Conservation (phyloP, 2,797 vertebrate genomes). For the Danio choprae region DNA sequence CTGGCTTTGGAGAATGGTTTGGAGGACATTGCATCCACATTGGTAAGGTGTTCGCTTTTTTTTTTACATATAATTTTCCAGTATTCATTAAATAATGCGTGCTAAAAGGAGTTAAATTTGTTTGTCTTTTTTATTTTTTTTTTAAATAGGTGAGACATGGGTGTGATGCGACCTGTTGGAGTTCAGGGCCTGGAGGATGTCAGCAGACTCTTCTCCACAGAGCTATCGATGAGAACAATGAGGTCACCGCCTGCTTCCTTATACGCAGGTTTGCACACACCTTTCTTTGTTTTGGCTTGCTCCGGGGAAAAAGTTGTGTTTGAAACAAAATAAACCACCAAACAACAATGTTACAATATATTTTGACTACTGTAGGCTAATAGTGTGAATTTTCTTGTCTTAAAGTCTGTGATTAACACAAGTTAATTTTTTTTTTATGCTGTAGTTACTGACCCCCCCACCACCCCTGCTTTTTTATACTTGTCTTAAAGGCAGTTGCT, state of each 20-base stretch:
- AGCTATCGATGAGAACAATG: slow-evolving; percentile 95
- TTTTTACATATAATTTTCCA: too few relatives aligned
- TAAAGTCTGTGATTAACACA: background rate
- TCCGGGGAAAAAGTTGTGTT: background rate
- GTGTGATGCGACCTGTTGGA: slow-evolving; percentile 95
- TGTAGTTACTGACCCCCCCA: too few relatives aligned
- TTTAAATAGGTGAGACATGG: slow-evolving; percentile 91
- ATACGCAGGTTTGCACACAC: slow-evolving; percentile 88
- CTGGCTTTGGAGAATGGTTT: slow-evolving; percentile 88
- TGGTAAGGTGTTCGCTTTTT: slow-evolving; percentile 87
- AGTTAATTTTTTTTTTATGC: background rate
- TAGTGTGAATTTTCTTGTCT: too few relatives aligned
- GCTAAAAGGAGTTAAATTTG: background rate
- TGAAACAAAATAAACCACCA: background rate
- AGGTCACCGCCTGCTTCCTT: slow-evolving; percentile 92
- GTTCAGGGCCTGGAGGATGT: slow-evolving; percentile 89
- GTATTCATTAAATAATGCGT: background rate
- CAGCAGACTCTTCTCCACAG: slow-evolving; percentile 93
- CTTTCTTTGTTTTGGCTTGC: background rate
- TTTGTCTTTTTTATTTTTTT: background rate
- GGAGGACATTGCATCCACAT: slow-evolving; percentile 96
- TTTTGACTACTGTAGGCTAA: too few relatives aligned
- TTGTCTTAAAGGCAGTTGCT: too few relatives aligned
- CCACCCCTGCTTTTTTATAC: too few relatives aligned
- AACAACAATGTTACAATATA: too few relatives aligned